These are phyloP conservation scores for Meiosimyza decipiens DNA, from an alignment of 2,888 invertebrate genomes.

Conservation along the genomic window DNA sequence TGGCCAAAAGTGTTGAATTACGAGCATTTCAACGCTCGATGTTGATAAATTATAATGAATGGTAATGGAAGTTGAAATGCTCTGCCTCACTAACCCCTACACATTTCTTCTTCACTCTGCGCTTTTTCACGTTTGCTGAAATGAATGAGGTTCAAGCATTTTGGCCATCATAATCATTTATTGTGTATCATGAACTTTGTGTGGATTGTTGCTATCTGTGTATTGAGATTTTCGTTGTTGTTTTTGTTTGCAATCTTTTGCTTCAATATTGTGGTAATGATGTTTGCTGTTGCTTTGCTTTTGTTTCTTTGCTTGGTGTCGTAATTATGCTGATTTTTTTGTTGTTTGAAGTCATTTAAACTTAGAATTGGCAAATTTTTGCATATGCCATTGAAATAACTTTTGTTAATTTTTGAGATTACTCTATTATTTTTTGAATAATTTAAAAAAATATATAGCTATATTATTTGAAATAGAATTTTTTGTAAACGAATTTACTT, in stretches of 20 bases:
- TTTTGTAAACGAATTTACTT: too few species aligned
- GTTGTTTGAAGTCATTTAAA: conserved; percentile 8
- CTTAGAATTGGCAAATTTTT: background rate
- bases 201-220: conserved; percentile 3
- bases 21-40: conserved; percentile 52
- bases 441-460: too few species aligned
- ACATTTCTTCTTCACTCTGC: background rate
- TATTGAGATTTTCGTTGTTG: conserved; percentile 2
- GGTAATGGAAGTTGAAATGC: conserved; percentile 48
- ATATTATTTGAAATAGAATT: too few species aligned
- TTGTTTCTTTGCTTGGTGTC: background rate
- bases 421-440: too few species aligned
- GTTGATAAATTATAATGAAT: conserved; percentile 53
- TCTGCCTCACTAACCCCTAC: conserved; percentile 5
- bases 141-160: conserved; percentile 35
- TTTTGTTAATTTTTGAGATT: background rate
- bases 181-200: conserved; percentile 37
- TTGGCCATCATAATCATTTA: conserved; percentile 42
- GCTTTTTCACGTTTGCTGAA: background rate
- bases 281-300: background rate
- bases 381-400: background rate
- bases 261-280: background rate
- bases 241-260: background rate
- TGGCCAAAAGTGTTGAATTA: conserved; percentile 51
- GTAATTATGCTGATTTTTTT: background rate